Base-by-base conservation (phyloP, 2,797 vertebrate genomes). In the Sphaeramia orbicularis region DNA sequence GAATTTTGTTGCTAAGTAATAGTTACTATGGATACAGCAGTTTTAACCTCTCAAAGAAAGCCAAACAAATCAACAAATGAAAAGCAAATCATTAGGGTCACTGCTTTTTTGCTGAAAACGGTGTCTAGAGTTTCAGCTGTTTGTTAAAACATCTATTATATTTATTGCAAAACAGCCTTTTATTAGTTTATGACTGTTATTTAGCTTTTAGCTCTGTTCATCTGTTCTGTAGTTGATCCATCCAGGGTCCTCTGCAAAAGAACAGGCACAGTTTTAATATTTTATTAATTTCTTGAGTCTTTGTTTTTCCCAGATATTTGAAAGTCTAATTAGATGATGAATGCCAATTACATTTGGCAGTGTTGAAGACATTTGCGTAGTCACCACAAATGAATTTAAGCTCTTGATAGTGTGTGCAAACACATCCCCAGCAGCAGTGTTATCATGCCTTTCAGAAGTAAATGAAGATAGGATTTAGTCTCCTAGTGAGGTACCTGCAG, bases 21-120 rank as follows among this genome's bases (percentile, higher is more conserved):
- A 71, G 93, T 94, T 91, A 88, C 94, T 91, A 94, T 94, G 93
- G 89, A 74, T 93, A 94, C 91, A 69, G 84, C 74, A 77, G 81
- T 65, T 80, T 86, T 81, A 76, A 81, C 66, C 71, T 67, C 71
- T 61, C 59, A 80, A 81, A 80, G 78, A 89, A 80, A 82, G 56
- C 72, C 67, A 80, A 89, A 83, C 73, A 65, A 75, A 83, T 74
- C 64, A 60, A 71, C 70, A 76, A 81, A 84, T 81, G 72, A 79
- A 85, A 83, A 73, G 59, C 53, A 71, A 24, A 75, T 81, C 36
- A 45, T 86, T 59, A 60, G 66, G 61, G 43, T 57, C 67, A 55
- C 59, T 49, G 38, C 45, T 79, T 71, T 65, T 68, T 70, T 14
- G 62, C 30, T 71, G 60, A 69, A 76, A 71, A 49, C 18, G 41